A percentile compares a stretch with the other conserved stretches of the same genome.
These are phyloP conservation scores for Apistogramma diplotaenia DNA, from an alignment of 2,113 vertebrate species.

Conservation along the genomic window DNA sequence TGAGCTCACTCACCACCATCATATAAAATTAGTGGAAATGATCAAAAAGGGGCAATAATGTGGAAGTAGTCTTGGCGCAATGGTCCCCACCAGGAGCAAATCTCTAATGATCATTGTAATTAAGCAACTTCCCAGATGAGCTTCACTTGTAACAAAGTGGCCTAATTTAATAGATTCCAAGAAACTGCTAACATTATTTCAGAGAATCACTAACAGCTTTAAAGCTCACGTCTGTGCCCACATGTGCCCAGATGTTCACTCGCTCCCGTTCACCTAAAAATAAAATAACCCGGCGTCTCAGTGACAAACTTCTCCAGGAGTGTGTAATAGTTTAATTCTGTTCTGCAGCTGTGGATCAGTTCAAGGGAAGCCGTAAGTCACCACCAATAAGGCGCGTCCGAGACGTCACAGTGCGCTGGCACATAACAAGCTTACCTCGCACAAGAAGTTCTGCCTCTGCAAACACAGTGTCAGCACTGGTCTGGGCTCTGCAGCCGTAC, in stretches of 20 bases:
- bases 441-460: slow-evolving; percentile 93
- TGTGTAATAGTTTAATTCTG: not conserved
- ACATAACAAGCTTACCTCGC: slow-evolving; percentile 81
- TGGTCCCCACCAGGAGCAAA: not conserved
- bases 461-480: slow-evolving; percentile 87
- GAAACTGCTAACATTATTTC: not conserved
- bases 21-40: slow-evolving; percentile 25
- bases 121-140: not conserved
- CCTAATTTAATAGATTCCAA: slow-evolving; percentile 2
- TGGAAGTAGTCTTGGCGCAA: not conserved
- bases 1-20: not conserved
- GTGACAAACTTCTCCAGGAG: not conserved
- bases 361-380: not conserved
- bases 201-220: not conserved
- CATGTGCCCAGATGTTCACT: not conserved
- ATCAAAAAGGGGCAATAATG: slow-evolving; percentile 23
- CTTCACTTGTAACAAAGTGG: not conserved
- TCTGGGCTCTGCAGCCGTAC: slow-evolving; percentile 92
- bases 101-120: slow-evolving; percentile 25
- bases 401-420: not conserved
- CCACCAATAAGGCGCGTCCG: not conserved
- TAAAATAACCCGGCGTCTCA: not conserved
- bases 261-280: not conserved
- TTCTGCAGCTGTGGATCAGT: not conserved
- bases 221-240: not conserved